Evolutionary conservation across 2,113 vertebrate genomes (phyloP), one percentile per base, ranked within the genome.

Genomic region (Speoplatyrhinus poulsoni): DNA sequence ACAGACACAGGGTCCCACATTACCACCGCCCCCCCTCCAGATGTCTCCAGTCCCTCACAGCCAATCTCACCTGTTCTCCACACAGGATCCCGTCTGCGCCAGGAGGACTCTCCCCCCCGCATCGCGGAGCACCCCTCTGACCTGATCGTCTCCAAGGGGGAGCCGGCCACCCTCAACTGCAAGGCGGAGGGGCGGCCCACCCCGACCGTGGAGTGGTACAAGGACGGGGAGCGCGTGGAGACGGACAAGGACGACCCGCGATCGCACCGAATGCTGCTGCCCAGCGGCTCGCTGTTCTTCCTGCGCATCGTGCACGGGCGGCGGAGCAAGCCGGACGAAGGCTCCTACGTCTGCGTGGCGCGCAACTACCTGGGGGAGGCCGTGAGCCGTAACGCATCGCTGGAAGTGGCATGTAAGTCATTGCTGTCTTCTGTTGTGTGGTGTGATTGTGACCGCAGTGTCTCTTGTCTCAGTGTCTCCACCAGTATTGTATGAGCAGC

Each of bases 331-430:
- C 96, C 98, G 0, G 98, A 99, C 7, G 98, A 99, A 84, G 98
- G 98, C 13, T 95, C 95, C 82, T 99, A 99, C 0, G 93, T 99
- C 4, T 99, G 98, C 0, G 96, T 99, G 53, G 98, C 97, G 8
- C 93, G 98, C 82, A 99, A 99, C 93, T 99, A 99, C 83, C 95
- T 99, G 36, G 98, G 98, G 9, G 98, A 99, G 85, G 98, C 97
- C 15, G 94, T 98, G 90, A 99, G 98, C 82, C 95, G 96, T 65
- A 99, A 99, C 0, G 97, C 97, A 0, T 99, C 98, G 9, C 90
- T 99, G 89, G 97, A 99, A 93, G 98, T 99, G 84, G 98, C 97
- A 94, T 94, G 98, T 99, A 88, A 99, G 98, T 98, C 75, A 57
- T 3, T 3, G 15, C 12, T 61, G 3, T 15, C 41, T 13, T 53